Base-by-base conservation (phyloP, 2,113 vertebrate genomes). In the Galeopterus variegatus region DNA sequence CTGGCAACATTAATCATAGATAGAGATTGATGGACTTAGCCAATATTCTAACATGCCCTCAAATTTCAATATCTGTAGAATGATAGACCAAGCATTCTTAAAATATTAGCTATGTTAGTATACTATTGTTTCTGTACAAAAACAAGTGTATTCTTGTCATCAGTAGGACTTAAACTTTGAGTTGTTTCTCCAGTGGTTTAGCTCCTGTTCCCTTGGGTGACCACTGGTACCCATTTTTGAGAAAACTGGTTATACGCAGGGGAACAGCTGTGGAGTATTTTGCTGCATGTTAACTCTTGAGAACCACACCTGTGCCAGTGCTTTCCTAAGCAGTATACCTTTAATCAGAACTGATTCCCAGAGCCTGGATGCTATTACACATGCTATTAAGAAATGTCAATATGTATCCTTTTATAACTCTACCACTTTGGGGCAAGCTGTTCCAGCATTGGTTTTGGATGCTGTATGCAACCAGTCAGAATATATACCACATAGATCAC, bases 281-380 rank as follows among this genome's bases (percentile, higher is more conserved):
- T 58, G 81, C 81, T 96, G 95, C 96, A 93, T 95, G 79, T 91
- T 65, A 75, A 73, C 28, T 92, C 70, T 75, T 41, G 75, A 94
- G 88, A 88, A 73, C 85, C 90, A 73, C n/a, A 58, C 84, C 69
- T 83, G n/a, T 54, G 88, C 64, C 93, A 18, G 54, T 76, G 81
- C 93, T 93, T 84, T 89, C 79, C 81, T 94, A 19, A 72, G 70
- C 56, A 15, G 65, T 13, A 21, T 60, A 58, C 72, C 75, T 87
- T 60, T 77, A 58, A 67, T 69, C 77, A 73, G 72, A 41, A 67
- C 9, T 17, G 75, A 82, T n/a, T 56, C 77, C n/a, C 76, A 26
- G 54, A 70, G 33, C 58, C 77, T 17, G 56, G 90, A 83, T 65
- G 58, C 93, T 83, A 0, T 48, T 14, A 14, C n/a, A 79, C 50